Conservation (phyloP, 2,888 invertebrate genomes). For the Andrena marginata region DNA sequence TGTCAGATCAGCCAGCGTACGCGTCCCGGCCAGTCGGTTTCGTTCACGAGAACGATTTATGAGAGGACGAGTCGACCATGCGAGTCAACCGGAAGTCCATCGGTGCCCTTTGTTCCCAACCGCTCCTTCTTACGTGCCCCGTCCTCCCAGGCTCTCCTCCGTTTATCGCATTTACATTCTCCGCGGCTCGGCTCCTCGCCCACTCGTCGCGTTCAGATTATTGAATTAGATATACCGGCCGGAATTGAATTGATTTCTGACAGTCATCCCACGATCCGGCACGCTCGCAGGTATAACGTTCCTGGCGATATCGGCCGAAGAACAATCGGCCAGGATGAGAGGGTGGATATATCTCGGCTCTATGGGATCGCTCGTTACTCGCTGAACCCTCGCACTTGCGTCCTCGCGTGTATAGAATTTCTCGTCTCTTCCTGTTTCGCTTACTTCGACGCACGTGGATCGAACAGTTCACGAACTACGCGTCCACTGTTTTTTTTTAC, state of each 20-base stretch:
- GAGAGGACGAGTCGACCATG: slow-evolving; percentile 67
- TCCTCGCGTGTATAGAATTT: neutral
- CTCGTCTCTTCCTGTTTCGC: neutral
- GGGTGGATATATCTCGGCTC: slow-evolving; percentile 21
- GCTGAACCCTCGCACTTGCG: neutral
- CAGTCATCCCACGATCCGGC: slow-evolving; percentile 74
- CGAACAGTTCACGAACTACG: neutral
- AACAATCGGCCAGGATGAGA: slow-evolving; percentile 34
- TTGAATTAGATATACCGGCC: slow-evolving; percentile 82
- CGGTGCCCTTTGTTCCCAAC: slow-evolving; percentile 70
- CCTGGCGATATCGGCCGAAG: slow-evolving; percentile 20
- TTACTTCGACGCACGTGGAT: neutral
- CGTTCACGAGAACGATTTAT: slow-evolving; percentile 78
- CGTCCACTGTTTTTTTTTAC: no score
- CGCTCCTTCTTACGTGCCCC: slow-evolving; percentile 45
- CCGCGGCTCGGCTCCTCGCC: slow-evolving; percentile 62
- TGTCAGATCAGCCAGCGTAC: slow-evolving; percentile 71
- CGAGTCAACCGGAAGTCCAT: slow-evolving; percentile 79
- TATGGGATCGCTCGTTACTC: slow-evolving; percentile 2
- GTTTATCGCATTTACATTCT: slow-evolving; percentile 74
- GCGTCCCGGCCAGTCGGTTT: slow-evolving; percentile 55
- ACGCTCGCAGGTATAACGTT: slow-evolving; percentile 62
- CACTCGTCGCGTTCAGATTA: slow-evolving; percentile 76
- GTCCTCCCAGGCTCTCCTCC: slow-evolving; percentile 62
- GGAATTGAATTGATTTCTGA: slow-evolving; percentile 79